Evolutionary conservation across 2,888 invertebrate genomes (phyloP), one percentile per base, ranked within the genome.

Genomic region (Caenorhabditis panamensis): DNA sequence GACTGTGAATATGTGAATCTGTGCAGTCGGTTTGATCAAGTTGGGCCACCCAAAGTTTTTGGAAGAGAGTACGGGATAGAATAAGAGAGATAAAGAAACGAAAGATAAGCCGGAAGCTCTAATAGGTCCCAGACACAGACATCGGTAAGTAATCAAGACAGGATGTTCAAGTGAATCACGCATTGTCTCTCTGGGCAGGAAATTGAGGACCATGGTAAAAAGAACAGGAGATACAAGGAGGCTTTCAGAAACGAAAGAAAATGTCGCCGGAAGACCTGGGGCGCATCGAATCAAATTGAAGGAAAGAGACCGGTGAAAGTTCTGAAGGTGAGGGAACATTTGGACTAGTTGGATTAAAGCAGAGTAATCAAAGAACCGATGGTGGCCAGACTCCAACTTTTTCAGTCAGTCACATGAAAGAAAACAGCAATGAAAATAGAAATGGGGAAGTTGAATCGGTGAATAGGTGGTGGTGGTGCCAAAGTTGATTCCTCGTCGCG

Each of bases 241-340:
- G 41, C 41, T 41, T 41, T 41, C 41, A 41, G 41, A 2, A 26
- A 20, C 41, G 20, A 44, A 31, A 18, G 44, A 22, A 18, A 28
- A 28, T 47, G 2, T 20, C 41, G 26, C 20, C 53, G 28, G 49
- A 41, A 56, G 24, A 22, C 51, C 9, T 51, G 73, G 58, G 36
- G 73, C 73, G 73, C 22, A 37, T 24, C 73, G 73, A 64, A 73
- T 73, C 41, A 6, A 44, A 49, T 51, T 59, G 26, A 2, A n/a
- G 13, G 41, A 37, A 37, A 28, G 11, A 62, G 54, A 54, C 26
- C 20, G 61, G 28, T 47, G 47, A 56, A 72, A 63, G 49, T 72
- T 72, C 56, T 63, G 31, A 20, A 22, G 54, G 54, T 62, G 51
- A 47, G 47, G 59, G 59, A 73, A 64, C 72, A 72, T 44, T 31